Percentiles rank a stretch among this genome's conserved stretches.
Evolutionary conservation across 2,888 invertebrate genomes (phyloP).

Genomic region (Xestia sexstrigata): DNA sequence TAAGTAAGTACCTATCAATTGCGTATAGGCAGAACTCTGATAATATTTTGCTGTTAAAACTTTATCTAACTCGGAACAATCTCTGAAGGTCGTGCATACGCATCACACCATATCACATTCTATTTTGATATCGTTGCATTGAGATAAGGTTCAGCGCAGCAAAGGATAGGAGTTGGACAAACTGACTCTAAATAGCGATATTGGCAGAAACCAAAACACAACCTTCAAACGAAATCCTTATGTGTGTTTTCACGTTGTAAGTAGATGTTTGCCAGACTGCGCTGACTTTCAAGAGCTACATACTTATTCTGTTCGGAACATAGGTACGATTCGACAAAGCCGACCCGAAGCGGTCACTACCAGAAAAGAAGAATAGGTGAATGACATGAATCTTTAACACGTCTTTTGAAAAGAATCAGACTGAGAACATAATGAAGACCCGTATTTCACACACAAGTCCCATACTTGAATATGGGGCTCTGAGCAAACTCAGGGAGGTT

Average conservation of each 20-base stretch:
- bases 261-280: neutral
- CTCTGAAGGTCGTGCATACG: constrained; percentile 39
- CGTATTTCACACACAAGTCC: neutral
- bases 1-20: too few species aligned
- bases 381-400: neutral
- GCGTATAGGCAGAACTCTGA: neutral
- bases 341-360: neutral
- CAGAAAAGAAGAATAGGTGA: neutral
- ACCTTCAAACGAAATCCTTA: neutral
- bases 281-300: neutral
- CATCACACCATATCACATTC: constrained; percentile 8
- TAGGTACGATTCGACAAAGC: neutral
- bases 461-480: neutral
- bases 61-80: constrained; percentile 44
- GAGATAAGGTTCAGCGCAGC: constrained; percentile 11
- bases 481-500: neutral
- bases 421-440: neutral
- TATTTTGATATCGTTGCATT: constrained; percentile 19
- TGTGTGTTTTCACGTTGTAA: neutral
- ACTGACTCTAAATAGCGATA: neutral
- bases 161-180: too few species aligned
- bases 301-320: neutral
- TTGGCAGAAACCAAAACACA: neutral
- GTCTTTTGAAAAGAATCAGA: neutral
- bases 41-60: neutral